Conservation (phyloP, 2,113 vertebrate genomes). For the Oryzias javanicus region DNA sequence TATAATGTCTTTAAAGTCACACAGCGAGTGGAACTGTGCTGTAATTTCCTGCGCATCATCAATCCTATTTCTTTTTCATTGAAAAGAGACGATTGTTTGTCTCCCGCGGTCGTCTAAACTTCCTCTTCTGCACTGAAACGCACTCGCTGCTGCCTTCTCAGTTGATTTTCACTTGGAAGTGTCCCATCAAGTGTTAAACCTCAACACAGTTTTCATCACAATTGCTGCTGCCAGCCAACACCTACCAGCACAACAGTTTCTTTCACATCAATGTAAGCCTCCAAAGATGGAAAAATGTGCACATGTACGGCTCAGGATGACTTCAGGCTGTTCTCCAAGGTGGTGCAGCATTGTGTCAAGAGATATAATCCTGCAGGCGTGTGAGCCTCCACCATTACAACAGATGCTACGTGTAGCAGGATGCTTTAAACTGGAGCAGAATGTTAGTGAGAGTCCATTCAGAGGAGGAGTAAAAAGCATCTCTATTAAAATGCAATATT, state of each 20-base stretch:
- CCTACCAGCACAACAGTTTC: conserved; percentile 35
- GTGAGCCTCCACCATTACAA: conserved; percentile 38
- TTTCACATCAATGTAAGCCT: conserved; percentile 30
- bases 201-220: conserved; percentile 44
- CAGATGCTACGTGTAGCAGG: conserved; percentile 43
- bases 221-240: conserved; percentile 43
- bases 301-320: conserved; percentile 44
- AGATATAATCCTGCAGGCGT: conserved; percentile 46
- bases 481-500: conserved; percentile 29
- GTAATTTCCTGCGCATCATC: not conserved
- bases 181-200: conserved; percentile 43
- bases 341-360: conserved; percentile 37
- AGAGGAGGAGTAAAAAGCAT: conserved; percentile 23
- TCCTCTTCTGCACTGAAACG: conserved; percentile 3
- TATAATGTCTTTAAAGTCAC: conserved; percentile 3
- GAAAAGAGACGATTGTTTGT: conserved; percentile 2
- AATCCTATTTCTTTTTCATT: not conserved
- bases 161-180: conserved; percentile 53
- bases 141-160: conserved; percentile 39
- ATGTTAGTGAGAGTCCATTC: conserved; percentile 13
- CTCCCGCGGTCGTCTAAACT: conserved; percentile 5
- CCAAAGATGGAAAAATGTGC: conserved; percentile 36
- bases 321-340: conserved; percentile 50
- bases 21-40: not conserved
- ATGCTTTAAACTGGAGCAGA: conserved; percentile 26